Base-by-base conservation (phyloP, 2,113 vertebrate genomes). In the Tachysurus fulvidraco region DNA sequence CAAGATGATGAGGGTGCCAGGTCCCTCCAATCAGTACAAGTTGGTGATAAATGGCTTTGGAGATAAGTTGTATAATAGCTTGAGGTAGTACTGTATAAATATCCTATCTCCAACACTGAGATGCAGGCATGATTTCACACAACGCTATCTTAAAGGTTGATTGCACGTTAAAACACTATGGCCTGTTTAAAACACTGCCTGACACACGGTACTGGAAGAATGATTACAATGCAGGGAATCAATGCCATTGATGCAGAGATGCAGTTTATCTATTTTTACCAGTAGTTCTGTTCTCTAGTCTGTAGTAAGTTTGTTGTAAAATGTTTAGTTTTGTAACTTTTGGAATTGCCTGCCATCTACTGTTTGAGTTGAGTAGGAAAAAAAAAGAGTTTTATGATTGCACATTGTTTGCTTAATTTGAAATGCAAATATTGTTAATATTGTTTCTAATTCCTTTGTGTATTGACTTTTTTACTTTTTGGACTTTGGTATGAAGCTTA, bases 51-150 rank as follows among this genome's bases (percentile, higher is more conserved):
- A 91, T 91, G 90, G 88, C 86, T 89, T 86, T 73, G n/a, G 82
- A 88, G 81, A 90, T 87, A 86, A 90, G 83, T 84, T 86, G 86
- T 91, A 84, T 87, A 91, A 89, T 88, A 89, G 90, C 89, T 71
- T 57, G 30, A 62, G 84, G 77, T 89, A 54, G 67, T 88, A 76
- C 64, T 89, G 84, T 87, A 86, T 83, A 83, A 85, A 81, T 81
- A 52, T 79, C 86, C 89, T 89, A 82, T 89, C 83, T 54, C 73
- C 80, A 65, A 60, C 74, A 46, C 83, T 25, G 69, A 83, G 88
- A 84, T 81, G 87, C 77, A 88, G 82, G 74, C 50, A 44, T 77
- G 81, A 81, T 86, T 83, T 52, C 55, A 87, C 86, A 76, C 60
- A 50, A 81, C 57, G 46, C 52, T 84, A 89, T 89, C 86, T 90